phyloP scores from a whole-genome alignment of 2,797 vertebrate genomes.

The Anabas testudineus region DNA sequence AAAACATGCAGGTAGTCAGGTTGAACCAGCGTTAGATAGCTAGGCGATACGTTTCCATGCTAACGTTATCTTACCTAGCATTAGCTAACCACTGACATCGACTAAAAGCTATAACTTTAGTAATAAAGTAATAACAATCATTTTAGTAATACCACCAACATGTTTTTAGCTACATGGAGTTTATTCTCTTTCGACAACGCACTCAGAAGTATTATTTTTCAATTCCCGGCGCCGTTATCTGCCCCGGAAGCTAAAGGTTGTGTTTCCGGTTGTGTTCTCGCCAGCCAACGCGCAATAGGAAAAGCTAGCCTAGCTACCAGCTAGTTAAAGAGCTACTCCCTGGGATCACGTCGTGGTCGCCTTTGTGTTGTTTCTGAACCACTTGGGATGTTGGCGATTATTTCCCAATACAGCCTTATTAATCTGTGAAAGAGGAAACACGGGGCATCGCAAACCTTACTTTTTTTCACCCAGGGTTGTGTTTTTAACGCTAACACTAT shows the following conservation, averaged over 20 bases:
- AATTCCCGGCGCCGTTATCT: rapidly evolving
- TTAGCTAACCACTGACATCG: no score
- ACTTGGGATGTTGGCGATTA: not conserved
- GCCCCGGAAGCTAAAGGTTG: conserved; percentile 43
- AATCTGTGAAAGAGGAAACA: conserved; percentile 9
- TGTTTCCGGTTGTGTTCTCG: conserved; percentile 43
- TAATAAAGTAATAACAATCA: no score
- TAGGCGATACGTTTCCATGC: no score
- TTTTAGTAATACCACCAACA: no score
- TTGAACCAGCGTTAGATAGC: not conserved
- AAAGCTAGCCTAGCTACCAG: conserved; percentile 24
- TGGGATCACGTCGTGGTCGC: not conserved
- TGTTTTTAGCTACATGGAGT: not conserved
- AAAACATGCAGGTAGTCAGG: not conserved
- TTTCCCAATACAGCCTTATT: not conserved
- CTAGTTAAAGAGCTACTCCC: not conserved
- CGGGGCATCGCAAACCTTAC: not conserved
- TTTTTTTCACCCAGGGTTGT: not conserved
- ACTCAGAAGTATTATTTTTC: not conserved
- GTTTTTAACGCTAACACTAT: conserved; percentile 17
- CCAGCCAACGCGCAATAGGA: conserved; percentile 8
- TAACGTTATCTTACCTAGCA: no score
- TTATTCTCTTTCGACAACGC: rapidly evolving
- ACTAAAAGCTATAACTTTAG: no score
- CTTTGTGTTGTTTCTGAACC: not conserved